Base-by-base conservation (phyloP, 2,113 vertebrate species). In the Panthera uncia region DNA sequence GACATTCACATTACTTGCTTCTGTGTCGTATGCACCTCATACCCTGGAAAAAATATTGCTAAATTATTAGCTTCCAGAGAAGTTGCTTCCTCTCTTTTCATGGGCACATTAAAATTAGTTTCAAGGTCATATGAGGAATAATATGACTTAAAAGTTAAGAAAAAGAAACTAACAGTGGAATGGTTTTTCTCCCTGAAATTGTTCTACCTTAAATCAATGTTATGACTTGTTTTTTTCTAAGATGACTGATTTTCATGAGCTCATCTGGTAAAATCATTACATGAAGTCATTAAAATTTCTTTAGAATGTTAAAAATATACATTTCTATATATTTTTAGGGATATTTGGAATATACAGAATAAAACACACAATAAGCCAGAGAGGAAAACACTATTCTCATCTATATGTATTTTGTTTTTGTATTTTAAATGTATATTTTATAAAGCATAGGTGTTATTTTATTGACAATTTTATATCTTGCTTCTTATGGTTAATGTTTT, bases 51-150 rank as follows among this genome's bases (percentile, higher is more conserved):
- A 73, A 50, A n/a, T 11, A 69, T 69, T 94, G 92, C 21, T 33
- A 63, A 61, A 27, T 83, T 69, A 25, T 50, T 79, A 68, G 1
- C 27, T 86, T 82, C 21, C 15, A 13, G 18, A 97, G 15, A 25
- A 71, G 10, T 86, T 13, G 1, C 4, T 89, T 78, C 0, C 6
- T 82, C 78, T n/a, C 12, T 68, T 87, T 92, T 50, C 38, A 74
- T 55, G 27, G 21, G 2, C 63, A 73, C 79, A 92, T 18, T 48
- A 4, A 83, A 84, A 92, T 93, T 38, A 52, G 23, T 76, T 82
- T 96, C 73, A 97, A 93, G 25, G 84, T 92, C 61, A 36, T 36
- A 55, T 33, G 8, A 97, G n/a, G 23, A 86, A n/a, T 63, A 83
- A 73, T 48, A 11, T 52, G 7, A 5, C 33, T 89, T 66, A 97